These are phyloP conservation scores for Anser cygnoides DNA, from an alignment of 2,113 vertebrate genomes.

Conservation along the genomic window DNA sequence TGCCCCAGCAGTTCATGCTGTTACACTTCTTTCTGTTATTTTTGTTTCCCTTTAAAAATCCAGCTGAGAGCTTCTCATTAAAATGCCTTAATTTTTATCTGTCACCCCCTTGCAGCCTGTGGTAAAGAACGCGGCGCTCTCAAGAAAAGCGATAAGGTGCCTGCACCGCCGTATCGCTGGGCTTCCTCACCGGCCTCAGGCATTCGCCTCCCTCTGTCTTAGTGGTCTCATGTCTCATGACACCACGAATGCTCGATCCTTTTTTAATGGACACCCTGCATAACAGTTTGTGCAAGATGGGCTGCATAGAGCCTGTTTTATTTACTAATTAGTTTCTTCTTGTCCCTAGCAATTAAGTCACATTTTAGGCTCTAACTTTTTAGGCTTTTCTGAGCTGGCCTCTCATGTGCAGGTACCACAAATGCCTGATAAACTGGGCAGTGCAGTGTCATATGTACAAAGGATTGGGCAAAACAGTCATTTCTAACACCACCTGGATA, in stretches of 20 bases:
- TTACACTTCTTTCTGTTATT: background rate
- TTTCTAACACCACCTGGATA: background rate
- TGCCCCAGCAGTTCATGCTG: background rate
- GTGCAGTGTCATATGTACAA: background rate
- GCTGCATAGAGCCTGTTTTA: background rate
- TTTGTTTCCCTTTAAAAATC: conserved; percentile 10
- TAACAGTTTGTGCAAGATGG: background rate
- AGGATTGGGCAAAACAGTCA: background rate
- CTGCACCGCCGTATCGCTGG: accelerated
- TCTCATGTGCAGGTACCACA: background rate
- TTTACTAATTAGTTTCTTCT: background rate
- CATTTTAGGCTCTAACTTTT: background rate
- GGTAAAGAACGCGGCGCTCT: background rate
- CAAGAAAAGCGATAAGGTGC: background rate
- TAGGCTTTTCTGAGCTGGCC: background rate
- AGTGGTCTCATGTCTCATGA: background rate
- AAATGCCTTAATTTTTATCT: background rate
- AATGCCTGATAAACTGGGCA: background rate
- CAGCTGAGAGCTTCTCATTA: background rate
- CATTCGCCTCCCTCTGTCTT: accelerated
- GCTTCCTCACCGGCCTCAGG: background rate
- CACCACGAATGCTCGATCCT: background rate
- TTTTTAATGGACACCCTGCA: background rate
- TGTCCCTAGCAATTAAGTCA: background rate
- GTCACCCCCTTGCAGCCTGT: background rate